Base-by-base conservation (phyloP, 2,797 vertebrate genomes). In the Microctenopoma stevenorrisi region DNA sequence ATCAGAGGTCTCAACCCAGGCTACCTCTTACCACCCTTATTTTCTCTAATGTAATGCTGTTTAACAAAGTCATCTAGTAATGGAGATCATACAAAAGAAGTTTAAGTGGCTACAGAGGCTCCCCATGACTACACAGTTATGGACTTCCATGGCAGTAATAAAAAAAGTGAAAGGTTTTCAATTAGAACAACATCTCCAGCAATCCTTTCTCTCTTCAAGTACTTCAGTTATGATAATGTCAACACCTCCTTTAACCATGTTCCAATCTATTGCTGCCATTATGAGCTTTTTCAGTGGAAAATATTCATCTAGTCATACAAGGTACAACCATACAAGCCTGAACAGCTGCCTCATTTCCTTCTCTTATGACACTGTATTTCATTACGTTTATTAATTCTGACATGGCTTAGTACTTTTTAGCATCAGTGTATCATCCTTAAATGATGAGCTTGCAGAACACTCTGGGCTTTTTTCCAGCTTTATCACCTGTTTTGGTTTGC, bases 401-500 rank as follows among this genome's bases (percentile, higher is more conserved):
- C 43, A 18, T 42, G 4, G 18, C 46, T 53, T 38, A 6, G 10
- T 26, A 25, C 9, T 58, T 48, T 26, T 6, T 10, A 8, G 10
- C 18, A 30, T 35, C 48, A 43, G 47, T 16, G 57, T 68, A 16
- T 73, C 25, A 26, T 28, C 18, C 16, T 35, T 37, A 81, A 79
- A 25, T 11, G 53, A 72, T 59, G 54, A 73, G 54, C 79, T 43
- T 65, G 47, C 55, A 54, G 55, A 42, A 58, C 13, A 55, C 49
- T 66, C 22, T 33, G 72, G 66, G 40, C 76, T 72, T 0, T 72
- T 64, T 33, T 68, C 46, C 15, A 3, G 22, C 69, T 64, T 85
- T 85, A 90, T 90, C 88, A 71, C 64, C 74, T 85, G 87, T 87
- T 89, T 85, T 72, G 68, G 50, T 85, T 86, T 66, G 42, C 25